Evolutionary conservation across 2,113 vertebrate genomes (phyloP).

Genomic region (Hippocampus zosterae): DNA sequence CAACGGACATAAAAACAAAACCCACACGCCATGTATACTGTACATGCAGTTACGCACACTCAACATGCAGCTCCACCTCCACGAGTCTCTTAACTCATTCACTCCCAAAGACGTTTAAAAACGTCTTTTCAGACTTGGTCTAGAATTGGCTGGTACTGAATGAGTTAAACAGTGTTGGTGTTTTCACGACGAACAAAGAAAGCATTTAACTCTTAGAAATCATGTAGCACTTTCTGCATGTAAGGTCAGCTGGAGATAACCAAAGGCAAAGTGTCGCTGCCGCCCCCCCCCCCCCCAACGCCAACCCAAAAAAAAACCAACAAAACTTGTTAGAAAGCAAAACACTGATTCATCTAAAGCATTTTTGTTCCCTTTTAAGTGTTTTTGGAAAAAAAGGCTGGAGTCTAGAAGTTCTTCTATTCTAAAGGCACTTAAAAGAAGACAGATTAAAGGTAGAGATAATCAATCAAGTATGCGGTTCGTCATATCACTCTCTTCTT

Average conservation of each 20-base stretch:
- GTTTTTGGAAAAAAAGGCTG: conserved; percentile 41
- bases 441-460: conserved; percentile 65
- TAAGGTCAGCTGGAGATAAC: conserved; percentile 10
- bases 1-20: conserved; percentile 3
- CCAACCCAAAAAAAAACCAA: conserved; percentile 6
- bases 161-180: conserved; percentile 13
- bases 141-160: too few species aligned
- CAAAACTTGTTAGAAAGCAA: conserved; percentile 31
- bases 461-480: conserved; percentile 56
- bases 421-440: conserved; percentile 90
- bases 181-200: conserved; percentile 22
- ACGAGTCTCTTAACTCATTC: too few species aligned
- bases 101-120: too few species aligned
- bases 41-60: conserved; percentile 24
- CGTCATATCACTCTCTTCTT: not conserved
- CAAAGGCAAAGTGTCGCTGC: conserved; percentile 47
- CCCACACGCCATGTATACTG: conserved; percentile 15
- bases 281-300: too few species aligned
- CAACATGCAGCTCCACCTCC: conserved; percentile 7
- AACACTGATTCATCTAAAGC: conserved; percentile 41
- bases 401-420: conserved; percentile 65
- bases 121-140: too few species aligned
- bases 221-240: conserved; percentile 21
- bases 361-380: conserved; percentile 2
- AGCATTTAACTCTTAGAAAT: not conserved